Evolutionary conservation across 2,113 vertebrate species (phyloP), one percentile per base, ranked within the genome.

Genomic region (Oreotrochilus melanogaster): DNA sequence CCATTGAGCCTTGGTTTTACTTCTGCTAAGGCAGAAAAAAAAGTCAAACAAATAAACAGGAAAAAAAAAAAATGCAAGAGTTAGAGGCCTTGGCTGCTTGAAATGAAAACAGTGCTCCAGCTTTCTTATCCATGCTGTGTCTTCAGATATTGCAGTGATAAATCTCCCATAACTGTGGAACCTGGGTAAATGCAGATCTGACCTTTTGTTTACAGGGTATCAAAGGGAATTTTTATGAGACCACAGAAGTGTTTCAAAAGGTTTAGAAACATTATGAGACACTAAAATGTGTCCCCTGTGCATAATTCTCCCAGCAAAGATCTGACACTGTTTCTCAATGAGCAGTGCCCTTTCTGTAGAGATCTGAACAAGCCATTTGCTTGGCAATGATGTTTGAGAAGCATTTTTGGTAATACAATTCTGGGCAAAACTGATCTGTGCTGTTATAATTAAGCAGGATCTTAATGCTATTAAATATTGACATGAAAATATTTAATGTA

Each of bases 151-250:
- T 51, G 47, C 83, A 72, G 73, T 70, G 72, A 91, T 94, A 89
- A 95, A 93, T 89, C 72, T 95, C 27, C 18, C 23, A 23, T 92
- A 91, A 79, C 43, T 70, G 43, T 70, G 66, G 69, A 84, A 89
- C 84, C 64, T 96, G 54, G 48, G 43, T 91, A 86, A 96, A 96
- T 96, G 95, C 90, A 88, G 90, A 86, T 95, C 72, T 87, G 88
- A 97, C 65, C 93, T 95, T 96, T 96, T 96, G 85, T 96, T 94
- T 96, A 95, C 70, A 91, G 60, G 35, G 69, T 95, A 74, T 31
- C 86, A 33, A 17, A 91, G 92, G 71, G 97, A 97, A 94, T 96
- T 69, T 93, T 93, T 78, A 88, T 74, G 94, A 94, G 79, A 89
- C 73, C 75, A 85, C 31, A 73, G 43, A 71, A 92, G 56, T 85